Evolutionary conservation across 2,797 vertebrate species (phyloP).

Genomic region (Mus caroli): DNA sequence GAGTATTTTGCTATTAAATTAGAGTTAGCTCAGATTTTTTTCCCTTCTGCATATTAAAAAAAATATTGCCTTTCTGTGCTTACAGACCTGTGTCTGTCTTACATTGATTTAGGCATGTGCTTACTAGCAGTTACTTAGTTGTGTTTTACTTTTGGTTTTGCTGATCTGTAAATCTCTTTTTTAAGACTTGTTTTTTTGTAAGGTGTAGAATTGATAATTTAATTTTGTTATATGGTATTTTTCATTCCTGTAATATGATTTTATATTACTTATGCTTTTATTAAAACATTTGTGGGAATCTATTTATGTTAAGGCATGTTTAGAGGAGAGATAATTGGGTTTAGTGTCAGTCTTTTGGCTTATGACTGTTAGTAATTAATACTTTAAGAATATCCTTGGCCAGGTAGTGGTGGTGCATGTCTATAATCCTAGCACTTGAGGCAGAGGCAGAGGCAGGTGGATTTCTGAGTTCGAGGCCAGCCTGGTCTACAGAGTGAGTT

Average conservation of each 20-base stretch:
- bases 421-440: too few relatives aligned
- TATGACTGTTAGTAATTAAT: conserved; percentile 54
- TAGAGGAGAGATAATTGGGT: conserved; percentile 44
- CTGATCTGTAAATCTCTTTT: conserved; percentile 43
- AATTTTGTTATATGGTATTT: conserved; percentile 37
- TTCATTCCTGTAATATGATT: conserved; percentile 12
- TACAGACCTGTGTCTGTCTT: background rate
- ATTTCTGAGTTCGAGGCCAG: too few relatives aligned
- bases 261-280: conserved; percentile 23
- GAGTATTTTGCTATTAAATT: background rate
- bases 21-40: background rate
- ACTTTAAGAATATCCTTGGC: background rate
- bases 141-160: conserved; percentile 57
- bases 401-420: too few relatives aligned
- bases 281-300: conserved; percentile 41
- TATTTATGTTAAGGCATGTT: conserved; percentile 42
- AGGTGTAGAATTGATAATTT: conserved; percentile 43
- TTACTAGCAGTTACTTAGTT: conserved; percentile 43
- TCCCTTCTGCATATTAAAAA: background rate
- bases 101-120: background rate
- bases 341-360: conserved; percentile 11
- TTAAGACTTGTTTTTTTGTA: conserved; percentile 57
- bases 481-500: too few relatives aligned
- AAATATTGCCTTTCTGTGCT: background rate
- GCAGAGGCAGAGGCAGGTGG: too few relatives aligned